Conservation (phyloP, 2,797 vertebrate genomes). For the Melanotaenia pygmaea region DNA sequence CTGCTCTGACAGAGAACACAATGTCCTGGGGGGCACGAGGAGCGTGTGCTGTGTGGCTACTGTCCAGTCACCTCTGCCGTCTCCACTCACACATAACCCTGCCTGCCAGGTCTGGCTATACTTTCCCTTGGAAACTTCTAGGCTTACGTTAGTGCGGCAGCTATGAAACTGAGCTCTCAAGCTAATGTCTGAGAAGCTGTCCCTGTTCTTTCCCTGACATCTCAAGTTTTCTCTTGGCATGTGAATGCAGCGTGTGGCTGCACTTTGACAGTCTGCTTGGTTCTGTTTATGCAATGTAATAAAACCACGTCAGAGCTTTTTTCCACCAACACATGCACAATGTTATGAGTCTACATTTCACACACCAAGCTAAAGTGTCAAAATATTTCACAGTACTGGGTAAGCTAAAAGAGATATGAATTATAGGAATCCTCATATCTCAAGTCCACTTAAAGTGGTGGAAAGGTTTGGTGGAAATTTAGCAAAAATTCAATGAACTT, state of each 20-base stretch:
- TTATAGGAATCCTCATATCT: not conserved
- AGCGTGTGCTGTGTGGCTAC: slow-evolving; percentile 59
- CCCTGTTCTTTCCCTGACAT: slow-evolving; percentile 43
- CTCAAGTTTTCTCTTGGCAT: slow-evolving; percentile 54
- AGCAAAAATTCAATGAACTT: no score
- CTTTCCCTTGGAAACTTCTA: slow-evolving; percentile 67
- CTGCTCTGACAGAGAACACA: slow-evolving; percentile 74
- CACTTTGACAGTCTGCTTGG: slow-evolving; percentile 26
- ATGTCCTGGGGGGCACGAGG: slow-evolving; percentile 72
- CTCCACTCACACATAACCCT: slow-evolving; percentile 46
- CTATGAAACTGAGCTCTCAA: slow-evolving; percentile 66
- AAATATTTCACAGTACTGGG: slow-evolving; percentile 3
- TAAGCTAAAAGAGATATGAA: not conserved
- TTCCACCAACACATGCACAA: not conserved
- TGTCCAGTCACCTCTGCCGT: slow-evolving; percentile 64
- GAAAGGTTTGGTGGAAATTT: no score
- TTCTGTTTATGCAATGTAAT: slow-evolving; percentile 32
- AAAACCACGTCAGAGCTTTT: slow-evolving; percentile 1
- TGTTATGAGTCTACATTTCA: not conserved
- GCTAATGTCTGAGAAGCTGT: slow-evolving; percentile 53
- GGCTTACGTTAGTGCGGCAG: slow-evolving; percentile 60
- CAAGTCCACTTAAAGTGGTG: no score
- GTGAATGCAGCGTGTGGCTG: slow-evolving; percentile 32
- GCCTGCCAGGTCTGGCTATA: slow-evolving; percentile 52
- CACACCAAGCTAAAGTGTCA: not conserved